Percentiles rank a stretch among this genome's conserved stretches.
These are phyloP conservation scores for Melikaiella ostensackeni DNA, from an alignment of 2,888 invertebrate genomes.

Conservation along the genomic window DNA sequence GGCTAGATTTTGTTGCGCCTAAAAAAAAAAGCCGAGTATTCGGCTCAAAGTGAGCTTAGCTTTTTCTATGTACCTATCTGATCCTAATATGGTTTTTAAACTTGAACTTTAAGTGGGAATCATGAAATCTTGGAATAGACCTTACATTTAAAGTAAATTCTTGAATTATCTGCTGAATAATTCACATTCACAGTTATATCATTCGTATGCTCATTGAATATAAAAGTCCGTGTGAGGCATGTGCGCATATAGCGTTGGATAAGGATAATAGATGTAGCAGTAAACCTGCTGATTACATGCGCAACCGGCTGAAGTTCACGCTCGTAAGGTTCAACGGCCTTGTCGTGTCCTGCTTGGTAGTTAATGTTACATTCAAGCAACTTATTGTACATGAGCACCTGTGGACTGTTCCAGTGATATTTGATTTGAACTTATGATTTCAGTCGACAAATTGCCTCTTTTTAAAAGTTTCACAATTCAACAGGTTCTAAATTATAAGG, in stretches of 20 bases:
- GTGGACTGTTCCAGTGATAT: conserved; percentile 12
- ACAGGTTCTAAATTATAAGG: not conserved
- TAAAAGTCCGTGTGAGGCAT: not conserved
- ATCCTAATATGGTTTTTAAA: not conserved
- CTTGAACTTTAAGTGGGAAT: not conserved
- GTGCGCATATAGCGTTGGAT: conserved; percentile 17
- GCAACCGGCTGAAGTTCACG: conserved; percentile 53
- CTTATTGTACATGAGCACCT: conserved; percentile 16
- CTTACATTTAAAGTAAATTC: not conserved
- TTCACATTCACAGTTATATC: conserved; percentile 27
- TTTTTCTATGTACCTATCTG: no score
- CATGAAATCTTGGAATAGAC: not conserved
- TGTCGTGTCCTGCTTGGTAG: conserved; percentile 27
- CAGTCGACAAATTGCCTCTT: not conserved
- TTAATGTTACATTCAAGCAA: not conserved
- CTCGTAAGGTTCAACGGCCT: conserved; percentile 53
- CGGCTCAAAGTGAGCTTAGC: no score
- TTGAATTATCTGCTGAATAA: not conserved
- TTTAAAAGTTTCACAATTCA: not conserved
- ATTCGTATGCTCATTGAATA: conserved; percentile 3
- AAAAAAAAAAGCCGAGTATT: no score
- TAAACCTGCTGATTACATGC: conserved; percentile 57
- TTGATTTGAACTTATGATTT: not conserved
- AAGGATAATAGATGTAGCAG: conserved; percentile 35
- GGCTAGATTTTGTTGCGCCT: no score